A percentile compares a stretch with the other conserved stretches of the same genome.
These are phyloP conservation scores for Eristalis tenax DNA, from an alignment of 2,888 invertebrate species.

Conservation along the genomic window DNA sequence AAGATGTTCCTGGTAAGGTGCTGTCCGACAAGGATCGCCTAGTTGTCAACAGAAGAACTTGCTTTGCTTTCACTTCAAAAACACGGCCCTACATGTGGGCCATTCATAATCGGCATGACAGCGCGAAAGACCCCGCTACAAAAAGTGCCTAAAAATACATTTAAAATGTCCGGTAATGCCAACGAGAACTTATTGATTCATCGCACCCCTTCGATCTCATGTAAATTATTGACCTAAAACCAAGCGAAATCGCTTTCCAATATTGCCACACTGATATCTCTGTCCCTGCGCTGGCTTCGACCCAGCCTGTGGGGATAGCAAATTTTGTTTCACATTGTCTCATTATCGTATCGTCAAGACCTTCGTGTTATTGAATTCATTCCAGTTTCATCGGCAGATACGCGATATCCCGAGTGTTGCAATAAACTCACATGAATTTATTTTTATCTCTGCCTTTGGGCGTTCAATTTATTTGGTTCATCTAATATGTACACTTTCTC, in stretches of 20 bases:
- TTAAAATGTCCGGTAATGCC: background rate
- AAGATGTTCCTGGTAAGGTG: too few species aligned
- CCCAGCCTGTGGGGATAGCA: background rate
- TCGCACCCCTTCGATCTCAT: background rate
- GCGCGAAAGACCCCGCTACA: too few species aligned
- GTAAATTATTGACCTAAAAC: slow-evolving; percentile 25
- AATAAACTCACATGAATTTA: background rate
- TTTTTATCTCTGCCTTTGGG: background rate
- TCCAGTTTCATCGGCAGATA: background rate
- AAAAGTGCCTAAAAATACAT: background rate
- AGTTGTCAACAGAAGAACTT: too few species aligned
- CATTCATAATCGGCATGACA: too few species aligned
- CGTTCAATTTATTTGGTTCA: slow-evolving; percentile 47
- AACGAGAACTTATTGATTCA: background rate
- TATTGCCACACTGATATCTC: slow-evolving; percentile 15
- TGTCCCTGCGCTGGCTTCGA: too few species aligned
- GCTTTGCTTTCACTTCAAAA: too few species aligned
- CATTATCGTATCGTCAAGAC: background rate
- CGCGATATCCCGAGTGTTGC: background rate
- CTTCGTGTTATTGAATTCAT: background rate
- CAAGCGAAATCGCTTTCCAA: slow-evolving; percentile 2
- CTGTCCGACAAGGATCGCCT: too few species aligned
- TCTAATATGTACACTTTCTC: slow-evolving; percentile 62
- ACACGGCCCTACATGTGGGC: too few species aligned
- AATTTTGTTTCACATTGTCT: slow-evolving; percentile 13